These are phyloP conservation scores for Megaleporinus macrocephalus DNA, from an alignment of 2,113 vertebrate genomes.

Conservation along the genomic window DNA sequence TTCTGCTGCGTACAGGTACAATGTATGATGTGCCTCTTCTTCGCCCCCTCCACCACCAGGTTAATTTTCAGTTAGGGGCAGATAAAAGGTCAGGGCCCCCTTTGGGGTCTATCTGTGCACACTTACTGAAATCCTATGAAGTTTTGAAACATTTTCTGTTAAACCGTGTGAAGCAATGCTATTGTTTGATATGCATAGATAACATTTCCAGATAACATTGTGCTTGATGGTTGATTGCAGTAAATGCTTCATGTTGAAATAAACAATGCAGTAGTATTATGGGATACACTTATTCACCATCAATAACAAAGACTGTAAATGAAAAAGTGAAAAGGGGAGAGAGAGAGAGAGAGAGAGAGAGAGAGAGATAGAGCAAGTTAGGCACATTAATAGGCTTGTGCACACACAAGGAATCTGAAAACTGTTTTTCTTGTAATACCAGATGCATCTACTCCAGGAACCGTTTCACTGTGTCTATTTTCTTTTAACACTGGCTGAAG, in stretches of 20 bases:
- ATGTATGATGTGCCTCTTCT: no score
- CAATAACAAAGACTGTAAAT: background rate
- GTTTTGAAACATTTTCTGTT: background rate
- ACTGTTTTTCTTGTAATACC: constrained; percentile 45
- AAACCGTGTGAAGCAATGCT: background rate
- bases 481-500: constrained; percentile 67
- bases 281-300: background rate
- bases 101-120: no score
- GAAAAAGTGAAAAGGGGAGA: no score
- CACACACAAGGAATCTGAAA: constrained; percentile 33
- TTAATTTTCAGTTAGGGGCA: no score
- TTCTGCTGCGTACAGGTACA: no score
- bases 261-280: constrained; percentile 9
- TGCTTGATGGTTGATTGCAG: constrained; percentile 43
- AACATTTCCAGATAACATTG: background rate
- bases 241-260: constrained; percentile 14
- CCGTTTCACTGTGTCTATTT: constrained; percentile 67
- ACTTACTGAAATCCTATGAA: no score
- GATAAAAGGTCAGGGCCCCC: no score
- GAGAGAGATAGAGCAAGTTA: background rate
- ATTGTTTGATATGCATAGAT: background rate
- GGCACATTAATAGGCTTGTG: background rate
- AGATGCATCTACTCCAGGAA: constrained; percentile 52
- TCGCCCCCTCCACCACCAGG: no score
- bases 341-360: background rate